Evolutionary conservation across 2,113 vertebrate genomes (phyloP), one percentile per base, ranked within the genome.

Genomic region (Pheucticus melanocephalus): DNA sequence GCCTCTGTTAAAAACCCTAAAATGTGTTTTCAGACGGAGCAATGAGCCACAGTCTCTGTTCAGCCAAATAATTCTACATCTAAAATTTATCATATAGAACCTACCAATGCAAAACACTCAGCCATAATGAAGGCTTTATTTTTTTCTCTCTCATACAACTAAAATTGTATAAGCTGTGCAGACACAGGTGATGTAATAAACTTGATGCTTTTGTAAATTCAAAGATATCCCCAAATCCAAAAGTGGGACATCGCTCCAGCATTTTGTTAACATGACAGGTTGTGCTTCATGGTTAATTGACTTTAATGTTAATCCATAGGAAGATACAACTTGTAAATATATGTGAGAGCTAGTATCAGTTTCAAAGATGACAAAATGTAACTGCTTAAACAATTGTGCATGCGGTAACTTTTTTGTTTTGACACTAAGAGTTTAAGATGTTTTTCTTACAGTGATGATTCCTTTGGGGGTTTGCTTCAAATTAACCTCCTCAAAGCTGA

Each of bases 171-270:
- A 65, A 89, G 3, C 7, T 77, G 22, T 65, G 31, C 15, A 48
- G 15, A 48, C 14, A 20, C 8, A 57, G 10, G 13, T 65, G 25
- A 65, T 57, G 48, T 11, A 0, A 0, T 22, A 66, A 37, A 3
- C 8, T 8, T 48, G 31, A 57, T 10, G 4, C 15, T 73, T 77
- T 18, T 66, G 6, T 33, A 82, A 64, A 10, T 35, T 54, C 2
- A 24, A 84, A 78, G 18, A 23, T 50, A 45, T 30, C 16, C 47
- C n/a, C 25, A 85, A 90, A 75, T 23, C 8, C 31, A 45, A 25
- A 90, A 90, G 12, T 6, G 15, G 9, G 25, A 70, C 13, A 42
- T 31, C 4, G 20, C 9, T 54, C 16, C 20, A 63, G 30, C 0
- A 0, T 89, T 94, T 82, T 63, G 3, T 35, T 93, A 87, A n/a